These are phyloP conservation scores for Eupsilia transversa DNA, from an alignment of 2,888 invertebrate genomes.

Conservation along the genomic window DNA sequence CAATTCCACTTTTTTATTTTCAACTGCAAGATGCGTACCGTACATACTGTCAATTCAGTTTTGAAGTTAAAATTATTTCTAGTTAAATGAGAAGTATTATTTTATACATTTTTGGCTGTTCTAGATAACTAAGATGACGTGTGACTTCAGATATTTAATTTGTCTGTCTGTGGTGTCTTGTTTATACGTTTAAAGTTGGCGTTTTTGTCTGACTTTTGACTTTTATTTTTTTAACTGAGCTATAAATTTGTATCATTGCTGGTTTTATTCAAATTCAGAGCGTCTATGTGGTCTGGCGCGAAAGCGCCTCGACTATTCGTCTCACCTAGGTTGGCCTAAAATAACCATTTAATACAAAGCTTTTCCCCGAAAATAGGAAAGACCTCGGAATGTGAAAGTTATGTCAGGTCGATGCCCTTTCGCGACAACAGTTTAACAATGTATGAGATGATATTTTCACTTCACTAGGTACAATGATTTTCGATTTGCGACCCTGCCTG, in stretches of 20 bases:
- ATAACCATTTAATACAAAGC: conserved; percentile 10
- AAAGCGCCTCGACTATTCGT: background rate
- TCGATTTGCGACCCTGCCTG: background rate
- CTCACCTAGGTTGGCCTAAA: background rate
- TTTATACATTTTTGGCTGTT: background rate
- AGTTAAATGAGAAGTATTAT: background rate
- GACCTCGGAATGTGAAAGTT: background rate
- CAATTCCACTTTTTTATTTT: background rate
- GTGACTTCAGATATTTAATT: too few relatives aligned
- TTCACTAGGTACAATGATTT: conserved; percentile 16
- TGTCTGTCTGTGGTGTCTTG: too few relatives aligned
- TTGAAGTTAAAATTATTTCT: background rate
- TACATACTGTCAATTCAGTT: background rate
- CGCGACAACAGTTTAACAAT: background rate
- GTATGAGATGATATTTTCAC: conserved; percentile 1
- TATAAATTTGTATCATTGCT: background rate
- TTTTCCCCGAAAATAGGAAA: conserved; percentile 2
- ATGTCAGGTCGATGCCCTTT: background rate
- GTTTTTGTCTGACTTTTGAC: too few relatives aligned
- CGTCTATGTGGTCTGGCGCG: background rate
- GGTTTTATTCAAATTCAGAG: background rate
- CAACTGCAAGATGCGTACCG: too few relatives aligned
- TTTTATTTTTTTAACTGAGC: too few relatives aligned
- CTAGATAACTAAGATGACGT: background rate
- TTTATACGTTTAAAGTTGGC: too few relatives aligned